Percentiles rank a stretch among this genome's conserved stretches.
phyloP scores from a whole-genome alignment of 92 coral and sea anemone species.

The Ricordea florida region DNA sequence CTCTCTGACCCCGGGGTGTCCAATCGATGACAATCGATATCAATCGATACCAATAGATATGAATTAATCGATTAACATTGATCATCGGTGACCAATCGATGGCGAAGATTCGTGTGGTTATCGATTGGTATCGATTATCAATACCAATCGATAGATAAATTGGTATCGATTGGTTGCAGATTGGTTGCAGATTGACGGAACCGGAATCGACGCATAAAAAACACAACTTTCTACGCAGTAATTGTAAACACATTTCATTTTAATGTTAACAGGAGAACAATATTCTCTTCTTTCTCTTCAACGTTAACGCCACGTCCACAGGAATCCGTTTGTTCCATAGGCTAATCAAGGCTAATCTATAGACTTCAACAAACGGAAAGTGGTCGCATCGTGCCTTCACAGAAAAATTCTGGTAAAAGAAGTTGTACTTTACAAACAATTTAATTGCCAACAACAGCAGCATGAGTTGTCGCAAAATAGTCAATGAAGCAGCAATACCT shows the following conservation, averaged over 20 bases:
- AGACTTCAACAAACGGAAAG: slow-evolving; percentile 34
- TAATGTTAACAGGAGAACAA: too few relatives aligned
- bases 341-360: slow-evolving; percentile 20
- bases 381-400: slow-evolving; percentile 24
- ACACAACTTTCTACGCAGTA: too few relatives aligned
- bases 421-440: slow-evolving; percentile 13
- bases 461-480: slow-evolving; percentile 17
- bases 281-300: too few relatives aligned
- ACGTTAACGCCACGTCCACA: too few relatives aligned
- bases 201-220: too few relatives aligned
- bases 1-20: too few relatives aligned
- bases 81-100: neutral
- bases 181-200: too few relatives aligned
- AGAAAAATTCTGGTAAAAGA: slow-evolving; percentile 18
- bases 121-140: neutral
- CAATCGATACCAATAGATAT: neutral
- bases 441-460: slow-evolving; percentile 18
- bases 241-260: too few relatives aligned
- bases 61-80: neutral
- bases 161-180: neutral
- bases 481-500: slow-evolving; percentile 6
- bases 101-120: neutral
- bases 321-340: too few relatives aligned
- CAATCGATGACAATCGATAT: neutral
- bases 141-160: neutral